Evolutionary conservation across 2,888 invertebrate species (phyloP).

Genomic region (Belgica antarctica): DNA sequence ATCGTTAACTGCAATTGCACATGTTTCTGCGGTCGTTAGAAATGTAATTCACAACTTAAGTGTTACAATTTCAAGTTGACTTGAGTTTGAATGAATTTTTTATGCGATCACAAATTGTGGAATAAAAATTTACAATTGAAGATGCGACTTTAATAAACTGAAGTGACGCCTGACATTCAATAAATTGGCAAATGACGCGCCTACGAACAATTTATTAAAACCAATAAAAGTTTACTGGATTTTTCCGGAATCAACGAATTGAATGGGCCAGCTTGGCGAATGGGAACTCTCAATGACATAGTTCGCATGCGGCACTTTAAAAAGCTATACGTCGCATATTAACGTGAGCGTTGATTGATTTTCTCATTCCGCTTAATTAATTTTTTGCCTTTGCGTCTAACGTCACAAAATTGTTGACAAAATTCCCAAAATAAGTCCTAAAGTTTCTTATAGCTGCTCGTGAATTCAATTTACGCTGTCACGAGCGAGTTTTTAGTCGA

Average conservation of each 20-base stretch:
- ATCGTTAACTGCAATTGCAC: no score
- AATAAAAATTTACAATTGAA: no score
- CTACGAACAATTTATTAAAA: no score
- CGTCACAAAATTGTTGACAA: background rate
- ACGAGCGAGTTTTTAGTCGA: background rate
- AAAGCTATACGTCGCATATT: background rate
- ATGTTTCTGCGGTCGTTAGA: no score
- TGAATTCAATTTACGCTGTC: background rate
- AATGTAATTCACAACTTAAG: no score
- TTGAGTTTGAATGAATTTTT: no score
- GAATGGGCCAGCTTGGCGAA: background rate
- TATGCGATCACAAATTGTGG: no score
- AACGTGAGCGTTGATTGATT: background rate
- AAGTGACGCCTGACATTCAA: background rate
- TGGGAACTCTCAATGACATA: background rate
- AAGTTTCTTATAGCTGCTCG: background rate
- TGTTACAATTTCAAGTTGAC: no score
- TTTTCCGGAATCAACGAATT: background rate
- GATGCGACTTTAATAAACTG: no score
- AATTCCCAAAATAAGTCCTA: background rate
- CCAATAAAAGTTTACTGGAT: background rate
- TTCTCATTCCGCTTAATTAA: slow-evolving; percentile 8
- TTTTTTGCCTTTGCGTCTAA: background rate
- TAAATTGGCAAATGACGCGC: background rate
- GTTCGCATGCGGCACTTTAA: background rate